Evolutionary conservation across 2,113 vertebrate species (phyloP).

Genomic region (Menura novaehollandiae): DNA sequence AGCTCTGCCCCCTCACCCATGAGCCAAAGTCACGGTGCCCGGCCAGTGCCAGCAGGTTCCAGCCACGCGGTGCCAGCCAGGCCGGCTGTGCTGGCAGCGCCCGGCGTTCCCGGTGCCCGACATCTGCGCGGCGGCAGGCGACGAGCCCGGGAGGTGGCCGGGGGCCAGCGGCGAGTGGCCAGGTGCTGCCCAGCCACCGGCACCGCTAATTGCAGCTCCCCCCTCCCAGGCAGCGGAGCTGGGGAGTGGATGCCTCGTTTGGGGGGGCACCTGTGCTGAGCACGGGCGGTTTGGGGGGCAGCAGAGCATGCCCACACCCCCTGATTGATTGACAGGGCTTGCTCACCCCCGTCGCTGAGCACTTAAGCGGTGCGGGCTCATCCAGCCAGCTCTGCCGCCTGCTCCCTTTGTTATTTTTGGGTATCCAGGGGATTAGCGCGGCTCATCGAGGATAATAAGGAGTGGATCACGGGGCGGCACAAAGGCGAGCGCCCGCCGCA

Average conservation of each 20-base stretch:
- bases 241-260: background rate
- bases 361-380: background rate
- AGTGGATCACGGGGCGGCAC: conserved; percentile 34
- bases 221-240: fast-evolving
- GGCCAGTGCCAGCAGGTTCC: background rate
- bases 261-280: background rate
- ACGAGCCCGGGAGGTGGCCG: background rate
- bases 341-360: background rate
- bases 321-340: background rate
- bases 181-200: conserved; percentile 37
- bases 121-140: conserved; percentile 50
- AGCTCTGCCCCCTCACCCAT: background rate
- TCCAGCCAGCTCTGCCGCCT: background rate
- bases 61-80: background rate
- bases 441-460: conserved; percentile 35
- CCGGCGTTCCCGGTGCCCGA: background rate
- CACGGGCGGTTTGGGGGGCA: background rate
- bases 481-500: conserved; percentile 47
- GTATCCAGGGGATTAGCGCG: background rate
- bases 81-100: conserved; percentile 40
- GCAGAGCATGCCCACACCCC: background rate
- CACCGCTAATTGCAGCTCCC: conserved; percentile 3
- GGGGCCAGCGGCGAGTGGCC: conserved; percentile 8
- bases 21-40: background rate
- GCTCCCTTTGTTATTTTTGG: conserved; percentile 49